Percentiles rank a stretch among this genome's conserved stretches.
Conservation (phyloP, 2,888 invertebrate genomes). For the Euplagia quadripunctaria region DNA sequence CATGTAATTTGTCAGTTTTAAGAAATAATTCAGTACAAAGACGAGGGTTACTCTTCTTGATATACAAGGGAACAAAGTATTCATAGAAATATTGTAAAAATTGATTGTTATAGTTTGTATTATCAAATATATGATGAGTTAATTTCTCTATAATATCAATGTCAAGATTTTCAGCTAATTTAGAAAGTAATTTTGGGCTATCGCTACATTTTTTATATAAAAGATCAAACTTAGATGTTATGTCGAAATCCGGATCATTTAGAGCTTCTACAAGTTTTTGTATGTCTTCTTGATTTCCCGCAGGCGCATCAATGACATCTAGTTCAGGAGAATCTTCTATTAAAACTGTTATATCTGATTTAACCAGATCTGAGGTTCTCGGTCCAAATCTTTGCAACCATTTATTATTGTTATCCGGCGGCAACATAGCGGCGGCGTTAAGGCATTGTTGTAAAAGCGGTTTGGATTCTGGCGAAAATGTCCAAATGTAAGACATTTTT, state of each 20-base stretch:
- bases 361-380: constrained; percentile 29
- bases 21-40: constrained; percentile 64
- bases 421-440: constrained; percentile 42
- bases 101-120: constrained; percentile 31
- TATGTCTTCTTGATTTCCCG: constrained; percentile 25
- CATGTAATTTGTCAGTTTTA: constrained; percentile 54
- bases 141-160: constrained; percentile 57
- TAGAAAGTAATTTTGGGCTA: constrained; percentile 47
- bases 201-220: constrained; percentile 59
- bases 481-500: constrained; percentile 65
- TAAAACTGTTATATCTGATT: constrained; percentile 17
- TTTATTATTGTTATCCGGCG: constrained; percentile 57
- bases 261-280: constrained; percentile 48
- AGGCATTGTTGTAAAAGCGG: constrained; percentile 54
- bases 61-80: constrained; percentile 58
- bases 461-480: constrained; percentile 59
- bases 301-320: not conserved
- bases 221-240: constrained; percentile 47
- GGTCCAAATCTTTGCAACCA: constrained; percentile 62
- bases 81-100: constrained; percentile 56
- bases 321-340: constrained; percentile 27
- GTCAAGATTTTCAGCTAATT: constrained; percentile 59
- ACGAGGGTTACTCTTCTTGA: constrained; percentile 62
- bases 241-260: constrained; percentile 58
- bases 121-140: constrained; percentile 57